Base-by-base conservation (phyloP, 2,888 invertebrate species). In the Pegoplata infirma region DNA sequence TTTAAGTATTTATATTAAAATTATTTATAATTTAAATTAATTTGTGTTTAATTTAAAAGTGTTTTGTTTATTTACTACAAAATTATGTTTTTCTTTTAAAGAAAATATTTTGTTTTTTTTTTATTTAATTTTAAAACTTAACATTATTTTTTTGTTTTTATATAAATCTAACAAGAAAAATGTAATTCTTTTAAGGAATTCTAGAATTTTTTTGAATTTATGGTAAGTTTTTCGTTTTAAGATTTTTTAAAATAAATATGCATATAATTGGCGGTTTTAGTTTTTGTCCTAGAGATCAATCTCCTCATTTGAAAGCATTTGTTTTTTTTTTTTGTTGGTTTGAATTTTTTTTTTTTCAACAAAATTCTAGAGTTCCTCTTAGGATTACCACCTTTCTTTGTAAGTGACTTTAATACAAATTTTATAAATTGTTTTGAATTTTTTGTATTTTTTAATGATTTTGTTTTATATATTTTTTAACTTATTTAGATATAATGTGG, bases 41-140 rank as follows among this genome's bases (percentile, higher is more conserved):
- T 53, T 32, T 55, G 55, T 63, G 8, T 49, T 63, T 49, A 49
- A 25, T n/a, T 32, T 36, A 36, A 46, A 1, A 8, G 46, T n/a
- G 23, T 36, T 53, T n/a, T n/a, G 19, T 28, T 49, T 17, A 5
- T 68, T 53, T 47, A 23, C 36, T 61, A 55, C 32, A 59, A 59
- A 73, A 73, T 64, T 19, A 59, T 21, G 16, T 16, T 4, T 66
- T 79, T 75, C 79, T 79, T 79, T 79, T 79, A 75, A 79, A 79
- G 78, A 79, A 79, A 75, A 59, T 67, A 55, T 68, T 72, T 63
- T 67, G 32, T 53, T 25, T 46, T 55, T 56, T 17, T 19, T 68
- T 19, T 49, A 21, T 23, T 23, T 51, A 12, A 17, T 61, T 53
- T 12, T n/a, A n/a, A n/a, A 28, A n/a, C 14, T 64, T 46, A 55